A percentile compares a stretch with the other conserved stretches of the same genome.
Evolutionary conservation across 2,113 vertebrate species (phyloP).

Genomic region (Hippopotamus amphibius): DNA sequence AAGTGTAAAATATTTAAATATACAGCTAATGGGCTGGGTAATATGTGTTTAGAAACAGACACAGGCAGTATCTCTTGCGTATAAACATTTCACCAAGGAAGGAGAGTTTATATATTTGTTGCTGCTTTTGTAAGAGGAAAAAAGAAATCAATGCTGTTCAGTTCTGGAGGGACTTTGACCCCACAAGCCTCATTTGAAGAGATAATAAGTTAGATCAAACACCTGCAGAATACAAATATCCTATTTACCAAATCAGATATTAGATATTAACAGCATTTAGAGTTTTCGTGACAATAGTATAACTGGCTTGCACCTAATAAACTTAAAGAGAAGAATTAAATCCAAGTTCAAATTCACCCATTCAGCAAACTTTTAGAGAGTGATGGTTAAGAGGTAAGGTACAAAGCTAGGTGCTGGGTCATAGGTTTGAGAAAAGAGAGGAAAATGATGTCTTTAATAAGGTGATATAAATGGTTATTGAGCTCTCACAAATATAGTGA

Average conservation of each 20-base stretch:
- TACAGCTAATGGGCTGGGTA: slow-evolving; percentile 15
- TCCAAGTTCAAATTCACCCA: slow-evolving; percentile 45
- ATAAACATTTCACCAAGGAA: slow-evolving; percentile 56
- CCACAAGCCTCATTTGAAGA: slow-evolving; percentile 54
- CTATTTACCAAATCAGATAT: slow-evolving; percentile 60
- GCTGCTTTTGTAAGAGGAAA: slow-evolving; percentile 48
- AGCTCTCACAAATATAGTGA: background rate
- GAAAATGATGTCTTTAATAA: slow-evolving; percentile 6
- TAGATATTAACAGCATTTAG: slow-evolving; percentile 72
- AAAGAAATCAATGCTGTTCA: slow-evolving; percentile 49
- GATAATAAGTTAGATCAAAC: slow-evolving; percentile 60
- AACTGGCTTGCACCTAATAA: slow-evolving; percentile 52
- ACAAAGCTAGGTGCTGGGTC: background rate
- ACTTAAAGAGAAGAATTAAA: slow-evolving; percentile 58
- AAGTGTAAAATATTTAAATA: slow-evolving; percentile 67
- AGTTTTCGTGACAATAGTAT: slow-evolving; percentile 43
- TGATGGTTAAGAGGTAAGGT: background rate
- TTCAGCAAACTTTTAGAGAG: slow-evolving; percentile 55
- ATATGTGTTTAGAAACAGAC: slow-evolving; percentile 47
- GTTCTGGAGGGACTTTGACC: slow-evolving; percentile 44
- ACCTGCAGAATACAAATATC: slow-evolving; percentile 73
- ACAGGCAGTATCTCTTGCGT: slow-evolving; percentile 43
- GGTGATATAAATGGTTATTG: background rate
- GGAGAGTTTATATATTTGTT: slow-evolving; percentile 48
- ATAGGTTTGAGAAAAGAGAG: background rate